Percentiles rank a stretch among this genome's conserved stretches.
Evolutionary conservation across 2,797 vertebrate species (phyloP).

Genomic region (Gastrophryne carolinensis): DNA sequence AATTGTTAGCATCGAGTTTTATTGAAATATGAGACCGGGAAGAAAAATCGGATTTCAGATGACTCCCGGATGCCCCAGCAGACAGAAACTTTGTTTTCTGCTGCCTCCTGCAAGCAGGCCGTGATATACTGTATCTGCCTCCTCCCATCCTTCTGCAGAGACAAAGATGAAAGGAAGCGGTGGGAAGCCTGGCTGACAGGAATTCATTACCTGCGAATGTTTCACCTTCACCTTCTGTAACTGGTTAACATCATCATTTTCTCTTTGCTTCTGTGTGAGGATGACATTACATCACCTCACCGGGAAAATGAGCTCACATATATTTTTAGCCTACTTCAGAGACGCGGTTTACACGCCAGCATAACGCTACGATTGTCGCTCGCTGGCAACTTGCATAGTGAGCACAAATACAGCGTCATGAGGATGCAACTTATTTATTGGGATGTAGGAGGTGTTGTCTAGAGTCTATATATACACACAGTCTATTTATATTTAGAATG

Average conservation of each 20-base stretch:
- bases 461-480: too few relatives aligned
- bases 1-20: too few relatives aligned
- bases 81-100: neutral
- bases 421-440: too few relatives aligned
- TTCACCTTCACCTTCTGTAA: constrained; percentile 16
- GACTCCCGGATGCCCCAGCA: neutral
- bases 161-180: neutral
- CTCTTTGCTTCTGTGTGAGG: neutral
- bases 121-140: neutral
- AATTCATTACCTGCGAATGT: constrained; percentile 30
- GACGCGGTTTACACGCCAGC: neutral
- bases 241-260: constrained; percentile 30
- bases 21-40: too few relatives aligned
- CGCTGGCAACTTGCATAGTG: neutral
- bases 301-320: constrained; percentile 4
- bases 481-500: too few relatives aligned
- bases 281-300: constrained; percentile 33
- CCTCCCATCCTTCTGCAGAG: neutral
- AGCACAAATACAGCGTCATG: too few relatives aligned
- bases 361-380: constrained; percentile 9
- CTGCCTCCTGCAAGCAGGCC: neutral
- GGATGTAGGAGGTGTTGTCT: too few relatives aligned
- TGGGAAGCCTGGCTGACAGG: constrained; percentile 19
- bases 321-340: constrained; percentile 25
- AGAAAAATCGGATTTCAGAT: too few relatives aligned